Conservation (phyloP, 2,113 vertebrate genomes). For the Camelus bactrianus region DNA sequence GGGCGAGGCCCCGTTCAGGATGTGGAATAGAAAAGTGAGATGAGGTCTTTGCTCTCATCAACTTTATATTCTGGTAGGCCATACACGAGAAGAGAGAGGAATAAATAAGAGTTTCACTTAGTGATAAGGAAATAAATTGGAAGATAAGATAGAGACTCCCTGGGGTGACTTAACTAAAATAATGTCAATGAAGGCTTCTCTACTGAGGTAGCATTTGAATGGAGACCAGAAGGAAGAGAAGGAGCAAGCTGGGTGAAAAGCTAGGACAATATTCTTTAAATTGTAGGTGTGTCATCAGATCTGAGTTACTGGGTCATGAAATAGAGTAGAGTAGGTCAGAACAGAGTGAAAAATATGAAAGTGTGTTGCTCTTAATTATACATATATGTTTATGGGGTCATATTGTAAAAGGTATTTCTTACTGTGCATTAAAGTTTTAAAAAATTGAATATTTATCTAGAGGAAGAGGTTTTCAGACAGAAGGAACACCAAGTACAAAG, state of each 20-base stretch:
- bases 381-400: neutral
- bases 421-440: neutral
- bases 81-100: neutral
- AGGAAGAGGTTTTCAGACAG: neutral
- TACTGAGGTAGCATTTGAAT: neutral
- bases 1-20: neutral
- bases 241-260: neutral
- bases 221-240: neutral
- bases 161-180: neutral
- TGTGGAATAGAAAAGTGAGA: neutral
- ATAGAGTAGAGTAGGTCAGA: neutral
- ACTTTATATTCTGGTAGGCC: neutral
- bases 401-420: neutral
- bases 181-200: neutral
- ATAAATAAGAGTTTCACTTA: neutral
- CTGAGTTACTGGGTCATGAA: neutral
- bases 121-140: neutral
- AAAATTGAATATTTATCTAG: neutral
- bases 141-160: neutral
- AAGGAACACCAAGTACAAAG: neutral
- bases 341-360: neutral
- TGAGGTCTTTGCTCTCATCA: neutral
- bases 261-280: neutral
- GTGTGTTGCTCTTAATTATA: neutral
- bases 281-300: neutral